A percentile compares a stretch with the other conserved stretches of the same genome.
phyloP scores from a whole-genome alignment of 2,113 vertebrate genomes.

The Hypocryptadius cinnamomeus region DNA sequence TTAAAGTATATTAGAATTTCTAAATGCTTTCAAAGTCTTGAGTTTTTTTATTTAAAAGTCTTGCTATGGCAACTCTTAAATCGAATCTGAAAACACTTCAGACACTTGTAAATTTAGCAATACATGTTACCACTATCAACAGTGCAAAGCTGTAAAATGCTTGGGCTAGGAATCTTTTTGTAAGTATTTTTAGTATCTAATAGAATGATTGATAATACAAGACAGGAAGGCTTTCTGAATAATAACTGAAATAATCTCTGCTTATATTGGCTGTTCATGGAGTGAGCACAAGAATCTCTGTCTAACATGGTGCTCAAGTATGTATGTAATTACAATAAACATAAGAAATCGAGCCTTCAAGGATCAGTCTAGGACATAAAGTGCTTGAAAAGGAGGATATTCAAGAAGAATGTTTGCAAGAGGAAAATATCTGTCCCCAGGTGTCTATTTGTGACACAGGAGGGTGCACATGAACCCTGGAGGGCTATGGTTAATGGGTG shows the following conservation, averaged over 20 bases:
- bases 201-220: not conserved
- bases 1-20: not conserved
- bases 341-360: not conserved
- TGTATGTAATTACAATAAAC: not conserved
- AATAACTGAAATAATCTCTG: not conserved
- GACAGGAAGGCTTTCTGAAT: not conserved
- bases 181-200: not conserved
- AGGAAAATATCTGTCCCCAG: not conserved
- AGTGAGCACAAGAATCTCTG: not conserved
- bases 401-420: not conserved
- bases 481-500: not conserved
- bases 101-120: not conserved
- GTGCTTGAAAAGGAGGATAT: not conserved
- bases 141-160: not conserved
- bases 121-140: not conserved
- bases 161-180: not conserved
- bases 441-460: not conserved
- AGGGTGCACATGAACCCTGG: not conserved
- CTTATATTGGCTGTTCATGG: not conserved
- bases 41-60: not conserved
- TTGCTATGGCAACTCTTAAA: not conserved
- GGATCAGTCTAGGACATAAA: not conserved
- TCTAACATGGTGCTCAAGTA: not conserved
- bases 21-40: not conserved
- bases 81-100: not conserved